Conservation (phyloP, 2,113 vertebrate genomes). For the Polypterus bichir region DNA sequence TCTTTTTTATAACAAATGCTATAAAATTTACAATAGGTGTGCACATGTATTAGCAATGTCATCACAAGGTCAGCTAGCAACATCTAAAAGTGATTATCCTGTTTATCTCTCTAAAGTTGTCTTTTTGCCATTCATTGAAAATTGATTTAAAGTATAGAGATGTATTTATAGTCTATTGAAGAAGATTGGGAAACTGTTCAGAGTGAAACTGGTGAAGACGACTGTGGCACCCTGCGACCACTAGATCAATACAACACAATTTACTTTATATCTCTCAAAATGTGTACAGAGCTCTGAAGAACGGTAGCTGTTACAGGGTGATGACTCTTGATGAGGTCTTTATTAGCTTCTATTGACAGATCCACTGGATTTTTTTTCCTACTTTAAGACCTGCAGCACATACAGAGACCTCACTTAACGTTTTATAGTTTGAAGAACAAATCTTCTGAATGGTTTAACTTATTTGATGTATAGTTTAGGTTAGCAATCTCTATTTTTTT, state of each 20-base stretch:
- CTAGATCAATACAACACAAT: slow-evolving; percentile 54
- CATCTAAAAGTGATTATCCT: slow-evolving; percentile 30
- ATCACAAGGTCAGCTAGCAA: slow-evolving; percentile 47
- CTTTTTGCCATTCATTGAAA: slow-evolving; percentile 33
- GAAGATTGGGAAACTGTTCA: slow-evolving; percentile 34
- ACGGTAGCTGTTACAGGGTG: slow-evolving; percentile 44
- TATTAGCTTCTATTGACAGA: slow-evolving; percentile 56
- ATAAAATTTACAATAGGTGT: too few relatives aligned
- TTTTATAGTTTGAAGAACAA: slow-evolving; percentile 23
- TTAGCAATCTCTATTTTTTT: too few relatives aligned
- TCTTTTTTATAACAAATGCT: too few relatives aligned
- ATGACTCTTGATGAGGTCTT: slow-evolving; percentile 53
- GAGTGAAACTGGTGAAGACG: slow-evolving; percentile 21
- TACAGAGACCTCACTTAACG: slow-evolving; percentile 31
- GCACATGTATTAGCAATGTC: slow-evolving; percentile 29
- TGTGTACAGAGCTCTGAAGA: slow-evolving; percentile 25
- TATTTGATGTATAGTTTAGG: too few relatives aligned
- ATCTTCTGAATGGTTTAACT: slow-evolving; percentile 19
- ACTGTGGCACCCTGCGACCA: slow-evolving; percentile 35
- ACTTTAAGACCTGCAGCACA: slow-evolving; percentile 35
- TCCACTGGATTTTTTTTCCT: slow-evolving; percentile 37
- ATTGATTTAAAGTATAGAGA: slow-evolving; percentile 38
- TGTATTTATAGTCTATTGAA: slow-evolving; percentile 48
- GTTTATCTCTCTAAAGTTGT: slow-evolving; percentile 17
- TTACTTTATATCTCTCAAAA: slow-evolving; percentile 50